A percentile compares a stretch with the other conserved stretches of the same genome.
These are phyloP conservation scores for Actenoides hombroni DNA, from an alignment of 2,113 vertebrate genomes.

Conservation along the genomic window DNA sequence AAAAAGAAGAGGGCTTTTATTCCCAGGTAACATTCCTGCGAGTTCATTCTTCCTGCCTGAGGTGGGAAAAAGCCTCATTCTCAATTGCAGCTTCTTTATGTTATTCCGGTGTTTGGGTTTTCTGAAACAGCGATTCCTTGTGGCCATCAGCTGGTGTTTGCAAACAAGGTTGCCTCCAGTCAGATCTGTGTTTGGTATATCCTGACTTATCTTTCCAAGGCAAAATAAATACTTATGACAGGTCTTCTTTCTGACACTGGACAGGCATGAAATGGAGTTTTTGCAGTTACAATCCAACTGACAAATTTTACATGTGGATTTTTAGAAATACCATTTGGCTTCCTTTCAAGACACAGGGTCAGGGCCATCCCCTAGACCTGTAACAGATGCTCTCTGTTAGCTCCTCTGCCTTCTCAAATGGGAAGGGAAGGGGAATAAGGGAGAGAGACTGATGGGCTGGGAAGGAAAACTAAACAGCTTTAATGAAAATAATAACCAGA, in stretches of 20 bases:
- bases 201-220: background rate
- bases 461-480: no score
- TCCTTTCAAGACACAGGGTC: background rate
- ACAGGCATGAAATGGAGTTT: background rate
- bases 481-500: no score
- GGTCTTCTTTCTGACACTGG: background rate
- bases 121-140: no score
- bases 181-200: background rate
- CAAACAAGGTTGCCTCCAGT: background rate
- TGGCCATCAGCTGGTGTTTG: fast-evolving
- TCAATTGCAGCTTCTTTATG: background rate
- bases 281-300: background rate
- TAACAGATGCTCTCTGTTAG: no score
- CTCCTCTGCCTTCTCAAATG: no score
- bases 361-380: no score
- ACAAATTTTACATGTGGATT: background rate
- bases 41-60: background rate
- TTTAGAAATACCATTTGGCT: background rate
- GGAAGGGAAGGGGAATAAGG: no score
- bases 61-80: background rate
- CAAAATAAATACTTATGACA: background rate
- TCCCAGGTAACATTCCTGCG: background rate
- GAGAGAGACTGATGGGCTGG: no score
- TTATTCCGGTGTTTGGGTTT: no score
- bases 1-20: background rate